Evolutionary conservation across 2,888 invertebrate genomes (phyloP).

Genomic region (Ormyrus rosae): DNA sequence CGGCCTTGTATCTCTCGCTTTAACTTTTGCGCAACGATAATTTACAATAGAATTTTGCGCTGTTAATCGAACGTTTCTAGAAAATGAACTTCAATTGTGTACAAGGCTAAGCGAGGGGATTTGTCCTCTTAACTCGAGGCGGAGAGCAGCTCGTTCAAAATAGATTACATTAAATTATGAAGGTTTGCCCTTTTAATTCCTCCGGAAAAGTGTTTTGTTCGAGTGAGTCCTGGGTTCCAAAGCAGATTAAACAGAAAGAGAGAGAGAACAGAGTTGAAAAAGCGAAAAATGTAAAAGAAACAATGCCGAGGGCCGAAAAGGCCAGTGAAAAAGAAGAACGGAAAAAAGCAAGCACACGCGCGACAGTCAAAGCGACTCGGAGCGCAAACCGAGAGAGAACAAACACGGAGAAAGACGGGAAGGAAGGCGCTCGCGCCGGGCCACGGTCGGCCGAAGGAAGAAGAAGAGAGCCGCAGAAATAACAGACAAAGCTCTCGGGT

Average conservation of each 20-base stretch:
- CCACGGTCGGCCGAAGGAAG: background rate
- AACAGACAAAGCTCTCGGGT: slow-evolving; percentile 27
- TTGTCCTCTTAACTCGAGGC: too few species aligned
- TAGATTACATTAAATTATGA: too few species aligned
- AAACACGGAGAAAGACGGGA: background rate
- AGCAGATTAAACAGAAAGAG: background rate
- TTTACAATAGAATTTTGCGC: too few species aligned
- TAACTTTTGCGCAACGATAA: too few species aligned
- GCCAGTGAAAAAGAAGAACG: background rate
- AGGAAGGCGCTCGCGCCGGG: background rate
- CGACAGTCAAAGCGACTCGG: slow-evolving; percentile 7
- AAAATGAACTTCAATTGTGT: too few species aligned
- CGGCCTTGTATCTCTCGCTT: too few species aligned
- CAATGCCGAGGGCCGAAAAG: background rate
- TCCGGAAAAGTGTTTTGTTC: background rate
- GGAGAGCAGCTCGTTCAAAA: too few species aligned
- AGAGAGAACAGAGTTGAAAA: background rate
- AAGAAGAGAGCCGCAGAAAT: slow-evolving; percentile 16
- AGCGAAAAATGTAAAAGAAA: slow-evolving; percentile 12
- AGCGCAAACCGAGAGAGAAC: slow-evolving; percentile 2
- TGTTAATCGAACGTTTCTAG: too few species aligned
- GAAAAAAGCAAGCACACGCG: background rate
- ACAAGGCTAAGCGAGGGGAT: too few species aligned
- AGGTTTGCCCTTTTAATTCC: slow-evolving; percentile 8
- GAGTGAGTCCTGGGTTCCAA: background rate